Evolutionary conservation across 1,140 invertebrate species (phyloP).

Genomic region (Mamestra configurata): DNA sequence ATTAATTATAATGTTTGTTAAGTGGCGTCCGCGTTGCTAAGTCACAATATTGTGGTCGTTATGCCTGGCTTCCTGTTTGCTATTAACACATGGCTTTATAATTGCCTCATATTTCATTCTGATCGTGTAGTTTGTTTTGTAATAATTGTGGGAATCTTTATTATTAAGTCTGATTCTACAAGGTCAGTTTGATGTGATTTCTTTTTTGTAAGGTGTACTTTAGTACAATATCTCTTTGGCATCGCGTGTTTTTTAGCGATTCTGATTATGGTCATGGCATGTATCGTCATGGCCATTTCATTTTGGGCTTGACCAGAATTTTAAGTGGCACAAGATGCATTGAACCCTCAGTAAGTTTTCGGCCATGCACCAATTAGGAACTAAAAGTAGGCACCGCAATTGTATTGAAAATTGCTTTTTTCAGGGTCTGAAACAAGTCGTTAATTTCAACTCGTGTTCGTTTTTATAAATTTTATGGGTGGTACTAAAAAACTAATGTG

Average conservation of each 20-base stretch:
- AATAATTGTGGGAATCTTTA: conserved; percentile 25
- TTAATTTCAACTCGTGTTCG: too few species aligned
- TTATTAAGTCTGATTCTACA: background rate
- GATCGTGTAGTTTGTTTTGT: background rate
- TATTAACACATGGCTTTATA: conserved; percentile 15
- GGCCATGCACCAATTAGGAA: background rate
- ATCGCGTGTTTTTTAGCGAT: conserved; percentile 4
- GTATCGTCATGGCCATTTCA: conserved; percentile 17
- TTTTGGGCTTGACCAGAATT: background rate
- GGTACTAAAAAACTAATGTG: too few species aligned
- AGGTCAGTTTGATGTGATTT: conserved; percentile 1
- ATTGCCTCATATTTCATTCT: background rate
- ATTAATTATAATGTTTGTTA: conserved; percentile 41
- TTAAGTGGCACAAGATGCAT: background rate
- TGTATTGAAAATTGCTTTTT: too few species aligned
- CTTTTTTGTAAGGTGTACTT: background rate
- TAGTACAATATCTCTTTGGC: conserved; percentile 2
- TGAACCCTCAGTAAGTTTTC: background rate
- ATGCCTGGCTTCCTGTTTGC: conserved; percentile 25
- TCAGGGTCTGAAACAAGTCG: too few species aligned
- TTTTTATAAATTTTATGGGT: too few species aligned
- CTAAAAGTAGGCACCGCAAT: background rate
- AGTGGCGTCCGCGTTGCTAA: conserved; percentile 27
- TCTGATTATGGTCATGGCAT: conserved; percentile 20
- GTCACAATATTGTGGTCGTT: conserved; percentile 20